These are phyloP conservation scores for Hyposoter dolosus DNA, from an alignment of 2,888 invertebrate genomes.

Conservation along the genomic window DNA sequence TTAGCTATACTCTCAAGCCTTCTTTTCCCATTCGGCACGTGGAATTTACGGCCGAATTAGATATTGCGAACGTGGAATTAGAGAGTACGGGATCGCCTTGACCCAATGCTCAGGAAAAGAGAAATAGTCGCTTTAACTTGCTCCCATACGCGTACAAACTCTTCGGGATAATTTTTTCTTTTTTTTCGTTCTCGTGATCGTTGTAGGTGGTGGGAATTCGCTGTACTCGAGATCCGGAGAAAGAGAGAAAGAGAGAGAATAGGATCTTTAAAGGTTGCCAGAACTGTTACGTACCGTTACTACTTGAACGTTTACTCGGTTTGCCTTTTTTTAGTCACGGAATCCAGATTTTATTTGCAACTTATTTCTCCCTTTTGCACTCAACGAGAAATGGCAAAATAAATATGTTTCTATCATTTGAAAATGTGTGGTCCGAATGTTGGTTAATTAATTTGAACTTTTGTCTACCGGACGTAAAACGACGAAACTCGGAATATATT, in stretches of 20 bases:
- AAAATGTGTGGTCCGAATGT: slow-evolving; percentile 5
- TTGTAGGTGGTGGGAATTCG: slow-evolving; percentile 27
- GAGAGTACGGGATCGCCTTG: slow-evolving; percentile 71
- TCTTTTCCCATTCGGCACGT: slow-evolving; percentile 35
- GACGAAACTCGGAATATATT: slow-evolving; percentile 15
- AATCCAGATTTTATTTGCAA: not conserved
- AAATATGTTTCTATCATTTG: not conserved
- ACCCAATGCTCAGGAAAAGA: slow-evolving; percentile 61
- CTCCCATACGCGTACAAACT: not conserved
- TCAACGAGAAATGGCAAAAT: not conserved
- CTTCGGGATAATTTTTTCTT: slow-evolving; percentile 1
- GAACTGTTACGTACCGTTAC: slow-evolving; percentile 36
- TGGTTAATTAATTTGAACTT: slow-evolving; percentile 10
- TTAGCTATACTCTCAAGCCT: slow-evolving; percentile 2
- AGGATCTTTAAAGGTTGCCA: slow-evolving; percentile 24
- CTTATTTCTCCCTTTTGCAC: not conserved
- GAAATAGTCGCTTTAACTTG: slow-evolving; percentile 35
- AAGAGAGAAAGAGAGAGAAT: slow-evolving; percentile 4
- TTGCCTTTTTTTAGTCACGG: not conserved
- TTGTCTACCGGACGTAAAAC: not conserved
- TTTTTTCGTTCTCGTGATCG: not conserved
- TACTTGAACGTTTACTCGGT: not conserved
- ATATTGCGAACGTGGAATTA: slow-evolving; percentile 66
- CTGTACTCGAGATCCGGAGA: slow-evolving; percentile 17
- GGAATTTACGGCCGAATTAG: slow-evolving; percentile 60